phyloP scores from a whole-genome alignment of 92 coral and sea anemone genomes.

The Hydrozoanthus gracilis region DNA sequence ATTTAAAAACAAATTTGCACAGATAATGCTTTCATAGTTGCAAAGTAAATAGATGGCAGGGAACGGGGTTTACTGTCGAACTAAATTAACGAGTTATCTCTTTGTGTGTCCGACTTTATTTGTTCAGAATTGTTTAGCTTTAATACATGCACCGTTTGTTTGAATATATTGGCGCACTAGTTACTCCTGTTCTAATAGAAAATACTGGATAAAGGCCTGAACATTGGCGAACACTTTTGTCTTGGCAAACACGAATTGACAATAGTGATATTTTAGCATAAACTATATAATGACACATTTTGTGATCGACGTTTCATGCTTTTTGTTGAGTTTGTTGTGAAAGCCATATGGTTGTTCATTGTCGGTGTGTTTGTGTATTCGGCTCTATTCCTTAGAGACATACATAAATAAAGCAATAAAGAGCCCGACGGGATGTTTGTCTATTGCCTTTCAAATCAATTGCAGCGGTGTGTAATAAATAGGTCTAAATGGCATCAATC shows the following conservation, averaged over 20 bases:
- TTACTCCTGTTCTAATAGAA: background rate
- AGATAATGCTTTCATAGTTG: constrained; percentile 46
- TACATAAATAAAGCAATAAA: constrained; percentile 69
- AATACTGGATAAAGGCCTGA: background rate
- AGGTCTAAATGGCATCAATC: constrained; percentile 98
- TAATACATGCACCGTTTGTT: constrained; percentile 35
- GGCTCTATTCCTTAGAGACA: constrained; percentile 37
- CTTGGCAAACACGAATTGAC: background rate
- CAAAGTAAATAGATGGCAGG: constrained; percentile 65
- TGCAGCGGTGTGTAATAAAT: constrained; percentile 84
- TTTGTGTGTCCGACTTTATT: constrained; percentile 54
- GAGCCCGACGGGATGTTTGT: constrained; percentile 73
- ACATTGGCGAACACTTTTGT: background rate
- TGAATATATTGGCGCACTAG: constrained; percentile 1
- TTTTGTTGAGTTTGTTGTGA: constrained; percentile 17
- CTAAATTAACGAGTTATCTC: constrained; percentile 51
- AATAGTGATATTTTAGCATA: background rate
- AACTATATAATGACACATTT: background rate
- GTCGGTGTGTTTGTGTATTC: constrained; percentile 46
- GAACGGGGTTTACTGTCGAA: constrained; percentile 46
- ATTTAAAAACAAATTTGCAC: constrained; percentile 57
- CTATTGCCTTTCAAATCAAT: constrained; percentile 68
- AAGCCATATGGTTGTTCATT: constrained; percentile 35
- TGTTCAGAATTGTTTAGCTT: constrained; percentile 52
- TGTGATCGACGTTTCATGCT: background rate